A percentile compares a stretch with the other conserved stretches of the same genome.
Conservation (phyloP, 2,888 invertebrate species). For the Macropis europaea region DNA sequence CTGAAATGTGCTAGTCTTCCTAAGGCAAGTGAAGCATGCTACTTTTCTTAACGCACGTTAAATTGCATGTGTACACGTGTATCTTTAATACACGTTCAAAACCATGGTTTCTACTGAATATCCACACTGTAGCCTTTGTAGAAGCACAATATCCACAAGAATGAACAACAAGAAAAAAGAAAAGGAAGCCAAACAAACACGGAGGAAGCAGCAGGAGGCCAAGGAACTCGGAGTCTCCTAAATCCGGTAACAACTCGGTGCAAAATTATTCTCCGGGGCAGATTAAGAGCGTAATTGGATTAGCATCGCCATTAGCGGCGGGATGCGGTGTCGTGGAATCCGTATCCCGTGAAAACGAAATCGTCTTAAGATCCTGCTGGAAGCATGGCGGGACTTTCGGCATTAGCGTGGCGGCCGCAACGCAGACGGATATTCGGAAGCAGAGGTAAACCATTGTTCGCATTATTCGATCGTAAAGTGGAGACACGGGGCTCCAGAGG, state of each 20-base stretch:
- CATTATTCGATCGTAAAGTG: conserved; percentile 65
- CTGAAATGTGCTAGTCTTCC: too few species aligned
- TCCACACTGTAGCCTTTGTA: too few species aligned
- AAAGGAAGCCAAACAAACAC: too few species aligned
- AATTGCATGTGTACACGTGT: too few species aligned
- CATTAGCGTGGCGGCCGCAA: conserved; percentile 36
- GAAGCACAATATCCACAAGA: too few species aligned
- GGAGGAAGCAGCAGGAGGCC: too few species aligned
- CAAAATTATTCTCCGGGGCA: neutral
- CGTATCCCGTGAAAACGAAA: conserved; percentile 11
- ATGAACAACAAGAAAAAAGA: too few species aligned
- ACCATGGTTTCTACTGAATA: too few species aligned
- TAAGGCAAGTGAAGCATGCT: too few species aligned
- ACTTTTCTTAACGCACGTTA: too few species aligned
- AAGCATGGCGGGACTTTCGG: neutral
- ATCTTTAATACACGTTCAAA: too few species aligned
- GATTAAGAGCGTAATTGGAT: conserved; percentile 25
- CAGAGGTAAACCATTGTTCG: conserved; percentile 65
- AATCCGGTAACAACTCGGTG: neutral
- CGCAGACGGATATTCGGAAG: conserved; percentile 48
- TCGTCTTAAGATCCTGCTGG: conserved; percentile 25
- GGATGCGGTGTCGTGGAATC: conserved; percentile 14
- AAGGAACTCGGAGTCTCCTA: too few species aligned
- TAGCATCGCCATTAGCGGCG: conserved; percentile 13
- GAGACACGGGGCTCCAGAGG: conserved; percentile 46